phyloP scores from a whole-genome alignment of 2,797 vertebrate species.

The Lophius americanus region DNA sequence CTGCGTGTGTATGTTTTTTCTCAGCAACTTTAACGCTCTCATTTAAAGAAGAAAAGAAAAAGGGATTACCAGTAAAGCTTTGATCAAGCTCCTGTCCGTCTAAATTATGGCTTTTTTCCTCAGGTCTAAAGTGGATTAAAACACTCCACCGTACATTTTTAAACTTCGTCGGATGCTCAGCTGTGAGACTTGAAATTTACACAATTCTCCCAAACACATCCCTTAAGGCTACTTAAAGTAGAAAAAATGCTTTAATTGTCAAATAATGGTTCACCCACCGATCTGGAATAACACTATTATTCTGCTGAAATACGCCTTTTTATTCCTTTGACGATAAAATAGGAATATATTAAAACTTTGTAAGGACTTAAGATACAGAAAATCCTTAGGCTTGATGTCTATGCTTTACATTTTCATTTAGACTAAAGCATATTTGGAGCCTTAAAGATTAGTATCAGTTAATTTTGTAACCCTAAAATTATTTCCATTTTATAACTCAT shows the following conservation, averaged over 20 bases:
- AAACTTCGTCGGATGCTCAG: not conserved
- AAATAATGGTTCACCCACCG: no score
- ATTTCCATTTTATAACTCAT: not conserved
- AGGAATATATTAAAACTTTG: no score
- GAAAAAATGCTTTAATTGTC: no score
- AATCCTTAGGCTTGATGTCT: no score
- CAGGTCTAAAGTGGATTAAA: slow-evolving; percentile 35
- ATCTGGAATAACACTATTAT: no score
- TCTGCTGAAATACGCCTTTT: no score
- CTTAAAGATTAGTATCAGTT: not conserved
- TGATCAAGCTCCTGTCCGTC: slow-evolving; percentile 24
- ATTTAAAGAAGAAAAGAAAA: slow-evolving; percentile 37
- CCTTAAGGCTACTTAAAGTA: no score
- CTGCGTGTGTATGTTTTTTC: slow-evolving; percentile 26
- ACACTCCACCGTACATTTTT: not conserved
- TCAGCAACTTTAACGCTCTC: slow-evolving; percentile 52
- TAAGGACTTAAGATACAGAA: no score
- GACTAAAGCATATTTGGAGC: not conserved
- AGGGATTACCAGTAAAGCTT: slow-evolving; percentile 57
- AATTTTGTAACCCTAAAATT: not conserved
- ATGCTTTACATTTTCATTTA: not conserved
- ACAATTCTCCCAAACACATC: no score
- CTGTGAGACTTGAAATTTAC: no score
- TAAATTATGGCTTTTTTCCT: slow-evolving; percentile 26
- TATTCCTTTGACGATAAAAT: no score